Evolutionary conservation across 2,113 vertebrate species (phyloP).

Genomic region (Nesogale talazaci): DNA sequence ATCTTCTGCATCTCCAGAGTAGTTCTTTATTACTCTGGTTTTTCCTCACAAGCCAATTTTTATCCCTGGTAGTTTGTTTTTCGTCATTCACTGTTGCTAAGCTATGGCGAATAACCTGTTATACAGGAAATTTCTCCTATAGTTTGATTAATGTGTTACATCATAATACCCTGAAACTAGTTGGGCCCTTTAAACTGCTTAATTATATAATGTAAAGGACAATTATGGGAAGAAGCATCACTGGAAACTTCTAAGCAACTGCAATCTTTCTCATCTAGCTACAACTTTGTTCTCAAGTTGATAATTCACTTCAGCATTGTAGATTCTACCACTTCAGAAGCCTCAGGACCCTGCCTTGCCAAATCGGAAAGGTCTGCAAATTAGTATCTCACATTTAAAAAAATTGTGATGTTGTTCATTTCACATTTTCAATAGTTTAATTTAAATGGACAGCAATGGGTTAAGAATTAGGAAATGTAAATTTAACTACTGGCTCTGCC

Average conservation of each 20-base stretch:
- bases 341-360: background rate
- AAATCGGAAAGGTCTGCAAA: background rate
- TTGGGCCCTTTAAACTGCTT: constrained; percentile 33
- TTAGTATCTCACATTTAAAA: background rate
- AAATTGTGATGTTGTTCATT: background rate
- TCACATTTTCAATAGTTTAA: background rate
- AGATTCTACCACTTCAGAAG: background rate
- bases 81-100: background rate
- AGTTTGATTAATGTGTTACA: background rate
- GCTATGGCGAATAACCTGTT: constrained; percentile 42
- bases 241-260: background rate
- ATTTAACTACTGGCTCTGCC: background rate
- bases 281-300: background rate
- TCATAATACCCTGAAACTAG: constrained; percentile 39
- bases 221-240: constrained; percentile 30
- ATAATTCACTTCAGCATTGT: background rate
- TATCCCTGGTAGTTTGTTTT: constrained; percentile 53
- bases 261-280: background rate
- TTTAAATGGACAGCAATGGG: background rate
- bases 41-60: constrained; percentile 36
- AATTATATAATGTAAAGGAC: constrained; percentile 59
- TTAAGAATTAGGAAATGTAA: constrained; percentile 13
- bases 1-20: constrained; percentile 14
- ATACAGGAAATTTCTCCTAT: constrained; percentile 44
- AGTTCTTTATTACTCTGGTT: constrained; percentile 14